Evolutionary conservation across 2,888 invertebrate genomes (phyloP), one percentile per base, ranked within the genome.

Genomic region (Cactoblastis cactorum): DNA sequence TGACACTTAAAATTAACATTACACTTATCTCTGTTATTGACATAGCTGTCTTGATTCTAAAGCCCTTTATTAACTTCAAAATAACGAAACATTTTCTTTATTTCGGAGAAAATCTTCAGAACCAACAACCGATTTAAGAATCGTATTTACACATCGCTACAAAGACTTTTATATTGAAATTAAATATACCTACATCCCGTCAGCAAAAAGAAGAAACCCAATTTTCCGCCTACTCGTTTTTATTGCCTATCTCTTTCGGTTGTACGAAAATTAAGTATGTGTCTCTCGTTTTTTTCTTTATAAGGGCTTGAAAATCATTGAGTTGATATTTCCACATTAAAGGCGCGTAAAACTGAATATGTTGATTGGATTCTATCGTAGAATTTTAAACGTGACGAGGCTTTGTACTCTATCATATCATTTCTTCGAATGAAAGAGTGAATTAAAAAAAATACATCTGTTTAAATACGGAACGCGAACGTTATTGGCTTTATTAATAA

Each of bases 201-300:
- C 15, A 19, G 17, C 51, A 47, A 51, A 50, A 55, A 54, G 47
- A 45, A 28, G 39, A 51, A 45, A 54, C 22, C 51, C 51, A 51
- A 57, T 53, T 57, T 55, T 53, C 53, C 52, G 51, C 49, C 34
- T 51, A 45, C 41, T 8, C 45, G 45, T 41, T 47, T 49, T n/a
- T 11, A 32, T 39, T 11, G 41, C 35, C 24, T 33, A 17, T 52
- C 51, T 38, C 45, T 32, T 45, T 52, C 46, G 28, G 15, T 45
- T 43, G 6, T 22, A 1, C 24, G 11, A n/a, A 8, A 34, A 8
- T 9, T 22, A 37, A 37, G 14, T 47, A 19, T 37, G 17, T 34
- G 18, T 33, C 9, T 50, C 50, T 38, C 14, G 33, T 41, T 53
- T 19, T n/a, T 32, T 45, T 14, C 17, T 14, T 18, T 45, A 33